These are phyloP conservation scores for Archilochus colubris DNA, from an alignment of 2,113 vertebrate species.

Conservation along the genomic window DNA sequence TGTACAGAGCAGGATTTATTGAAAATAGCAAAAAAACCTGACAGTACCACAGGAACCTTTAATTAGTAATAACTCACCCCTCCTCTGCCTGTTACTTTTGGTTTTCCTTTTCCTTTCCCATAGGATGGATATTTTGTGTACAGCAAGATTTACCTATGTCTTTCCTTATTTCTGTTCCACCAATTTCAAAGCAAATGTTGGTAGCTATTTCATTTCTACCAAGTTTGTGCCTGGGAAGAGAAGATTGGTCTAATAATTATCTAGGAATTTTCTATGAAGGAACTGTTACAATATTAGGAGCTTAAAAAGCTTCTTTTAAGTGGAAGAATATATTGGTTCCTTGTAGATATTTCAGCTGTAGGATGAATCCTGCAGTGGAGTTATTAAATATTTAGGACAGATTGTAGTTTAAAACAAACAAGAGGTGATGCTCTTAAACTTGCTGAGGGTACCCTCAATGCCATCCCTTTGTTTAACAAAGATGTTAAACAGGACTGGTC, in stretches of 20 bases:
- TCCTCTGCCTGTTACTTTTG: rapidly evolving
- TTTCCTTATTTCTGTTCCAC: neutral
- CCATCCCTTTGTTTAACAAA: no score
- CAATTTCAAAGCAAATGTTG: neutral
- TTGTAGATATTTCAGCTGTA: neutral
- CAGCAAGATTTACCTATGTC: neutral
- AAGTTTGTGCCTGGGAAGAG: neutral
- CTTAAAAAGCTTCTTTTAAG: neutral
- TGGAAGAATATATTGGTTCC: neutral
- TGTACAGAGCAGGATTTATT: no score
- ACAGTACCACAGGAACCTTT: rapidly evolving
- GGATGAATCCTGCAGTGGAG: neutral
- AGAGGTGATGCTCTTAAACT: neutral
- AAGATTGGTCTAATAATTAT: neutral
- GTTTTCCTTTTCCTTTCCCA: neutral
- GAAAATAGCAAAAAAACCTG: neutral
- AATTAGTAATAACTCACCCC: neutral
- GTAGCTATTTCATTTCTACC: neutral
- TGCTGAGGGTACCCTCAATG: no score
- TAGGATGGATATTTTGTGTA: neutral
- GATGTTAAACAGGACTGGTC: no score
- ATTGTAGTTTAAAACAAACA: neutral
- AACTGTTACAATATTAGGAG: neutral
- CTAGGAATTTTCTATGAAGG: neutral
- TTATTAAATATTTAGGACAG: neutral